Percentiles rank a stretch among this genome's conserved stretches.
These are phyloP conservation scores for Hyperopisus bebe DNA, from an alignment of 2,113 vertebrate genomes.

Conservation along the genomic window DNA sequence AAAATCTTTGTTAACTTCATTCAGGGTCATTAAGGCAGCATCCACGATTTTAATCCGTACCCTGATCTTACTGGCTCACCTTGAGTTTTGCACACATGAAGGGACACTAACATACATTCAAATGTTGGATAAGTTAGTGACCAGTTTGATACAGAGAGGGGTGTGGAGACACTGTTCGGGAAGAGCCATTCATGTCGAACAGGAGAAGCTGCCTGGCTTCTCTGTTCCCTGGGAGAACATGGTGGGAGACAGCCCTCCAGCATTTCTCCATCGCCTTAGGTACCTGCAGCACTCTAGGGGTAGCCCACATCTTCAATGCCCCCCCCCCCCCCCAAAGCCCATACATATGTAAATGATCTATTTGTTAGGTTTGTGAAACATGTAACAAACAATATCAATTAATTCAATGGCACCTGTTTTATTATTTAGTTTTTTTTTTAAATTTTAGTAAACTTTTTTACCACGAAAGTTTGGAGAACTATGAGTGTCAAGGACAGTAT, in stretches of 20 bases:
- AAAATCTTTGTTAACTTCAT: neutral
- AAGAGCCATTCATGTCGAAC: neutral
- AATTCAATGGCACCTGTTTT: neutral
- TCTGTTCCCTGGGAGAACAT: neutral
- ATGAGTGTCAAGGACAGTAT: neutral
- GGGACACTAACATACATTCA: neutral
- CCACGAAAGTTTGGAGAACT: neutral
- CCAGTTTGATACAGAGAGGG: neutral
- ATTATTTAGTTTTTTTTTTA: neutral
- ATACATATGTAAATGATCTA: neutral
- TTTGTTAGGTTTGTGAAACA: neutral
- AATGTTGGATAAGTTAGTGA: neutral
- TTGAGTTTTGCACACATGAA: neutral
- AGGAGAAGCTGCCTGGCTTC: neutral
- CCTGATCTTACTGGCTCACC: neutral
- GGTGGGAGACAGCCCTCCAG: neutral
- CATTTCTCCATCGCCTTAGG: neutral
- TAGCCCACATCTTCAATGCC: neutral
- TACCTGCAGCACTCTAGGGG: neutral
- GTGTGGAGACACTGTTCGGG: neutral
- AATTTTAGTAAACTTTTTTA: neutral
- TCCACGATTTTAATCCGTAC: neutral
- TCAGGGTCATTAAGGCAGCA: neutral
- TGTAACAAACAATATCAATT: neutral
- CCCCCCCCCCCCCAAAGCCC: neutral